Evolutionary conservation across 2,888 invertebrate species (phyloP), one percentile per base, ranked within the genome.

Genomic region (Amiota communis): DNA sequence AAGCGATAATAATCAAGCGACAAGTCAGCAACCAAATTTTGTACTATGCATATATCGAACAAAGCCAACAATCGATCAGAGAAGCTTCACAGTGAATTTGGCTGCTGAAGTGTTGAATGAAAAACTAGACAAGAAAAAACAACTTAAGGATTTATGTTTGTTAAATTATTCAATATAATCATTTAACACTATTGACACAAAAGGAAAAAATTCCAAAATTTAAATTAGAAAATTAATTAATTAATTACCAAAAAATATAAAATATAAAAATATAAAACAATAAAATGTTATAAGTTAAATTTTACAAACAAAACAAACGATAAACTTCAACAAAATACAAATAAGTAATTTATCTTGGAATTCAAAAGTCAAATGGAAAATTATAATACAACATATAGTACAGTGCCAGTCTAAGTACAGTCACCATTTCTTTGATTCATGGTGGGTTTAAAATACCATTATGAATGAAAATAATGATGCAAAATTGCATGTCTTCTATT

Each of bases 1-100:
- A 67, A 72, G 69, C 51, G 74, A 74, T 75, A 79, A 78, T 78
- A 83, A 70, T 80, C 68, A 77, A 76, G 74, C 75, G 74, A 75
- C 68, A 76, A 71, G 75, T 76, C 74, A 73, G 68, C 73, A 70
- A 53, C 65, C 63, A 72, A 36, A 53, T 13, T 69, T 49, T 53
- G 63, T 64, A 51, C 36, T n/a, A 47, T 53, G n/a, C 49, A n/a
- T 49, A 17, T 46, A 13, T 17, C 10, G 23, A 70, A 77, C 36
- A 72, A 80, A 69, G 74, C 75, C 70, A 72, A 65, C 75, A 74
- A 75, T 77, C 77, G 71, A 75, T 77, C 76, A 77, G 23, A 23
- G 23, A 23, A 23, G 2, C 36, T 36, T 6, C 36, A 36, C 8
- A 36, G 36, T 36, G 36, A 36, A 36, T 59, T 65, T 65, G 46